Conservation (phyloP, 2,113 vertebrate species). For the Microcebus jonahi region DNA sequence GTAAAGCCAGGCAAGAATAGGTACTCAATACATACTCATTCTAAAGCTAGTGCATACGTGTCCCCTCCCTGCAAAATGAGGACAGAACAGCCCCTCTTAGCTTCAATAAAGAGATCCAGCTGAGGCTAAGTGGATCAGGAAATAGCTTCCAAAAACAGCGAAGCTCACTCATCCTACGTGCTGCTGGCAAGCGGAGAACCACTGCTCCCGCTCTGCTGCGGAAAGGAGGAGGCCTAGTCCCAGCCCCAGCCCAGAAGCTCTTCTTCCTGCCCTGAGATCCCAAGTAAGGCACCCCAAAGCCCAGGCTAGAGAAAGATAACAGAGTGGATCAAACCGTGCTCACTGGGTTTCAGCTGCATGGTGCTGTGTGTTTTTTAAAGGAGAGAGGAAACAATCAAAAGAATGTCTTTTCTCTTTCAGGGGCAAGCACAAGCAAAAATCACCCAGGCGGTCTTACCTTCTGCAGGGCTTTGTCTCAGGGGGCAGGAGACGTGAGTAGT, state of each 20-base stretch:
- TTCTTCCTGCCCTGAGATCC: not conserved
- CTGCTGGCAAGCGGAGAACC: not conserved
- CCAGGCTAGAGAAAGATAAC: slow-evolving; percentile 5
- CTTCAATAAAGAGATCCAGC: slow-evolving; percentile 34
- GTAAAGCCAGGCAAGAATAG: not conserved
- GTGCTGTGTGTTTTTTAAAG: not conserved
- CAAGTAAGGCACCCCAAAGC: slow-evolving; percentile 52
- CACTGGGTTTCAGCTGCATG: not conserved
- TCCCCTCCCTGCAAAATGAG: not conserved
- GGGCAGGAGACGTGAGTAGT: not conserved
- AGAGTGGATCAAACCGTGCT: not conserved
- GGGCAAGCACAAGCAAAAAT: not conserved
- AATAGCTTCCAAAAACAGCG: slow-evolving; percentile 49
- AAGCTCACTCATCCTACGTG: not conserved
- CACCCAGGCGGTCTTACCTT: not conserved
- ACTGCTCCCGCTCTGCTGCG: not conserved
- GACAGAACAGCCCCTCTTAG: not conserved
- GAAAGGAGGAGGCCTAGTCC: not conserved
- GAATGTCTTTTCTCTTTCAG: not conserved
- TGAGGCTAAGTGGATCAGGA: slow-evolving; percentile 34
- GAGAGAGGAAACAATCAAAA: slow-evolving; percentile 59
- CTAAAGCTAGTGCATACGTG: not conserved
- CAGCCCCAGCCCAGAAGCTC: not conserved
- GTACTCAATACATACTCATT: not conserved
- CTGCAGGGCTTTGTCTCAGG: not conserved